Base-by-base conservation (phyloP, 2,113 vertebrate species). In the Indicator indicator region DNA sequence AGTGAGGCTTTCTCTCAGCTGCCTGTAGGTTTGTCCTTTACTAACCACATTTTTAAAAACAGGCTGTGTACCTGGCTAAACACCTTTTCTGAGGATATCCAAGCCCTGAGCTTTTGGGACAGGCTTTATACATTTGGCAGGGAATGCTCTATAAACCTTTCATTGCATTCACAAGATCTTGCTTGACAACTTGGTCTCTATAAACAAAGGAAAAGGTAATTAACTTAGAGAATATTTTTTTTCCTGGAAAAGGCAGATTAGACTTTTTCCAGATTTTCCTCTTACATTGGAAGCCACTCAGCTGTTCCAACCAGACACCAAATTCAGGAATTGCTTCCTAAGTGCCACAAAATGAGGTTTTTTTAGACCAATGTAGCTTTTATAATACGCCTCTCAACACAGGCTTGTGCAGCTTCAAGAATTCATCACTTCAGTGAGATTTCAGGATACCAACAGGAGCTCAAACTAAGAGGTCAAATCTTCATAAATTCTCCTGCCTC, bases 381-480 rank as follows among this genome's bases (percentile, higher is more conserved):
- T 12, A 11, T 30, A 19, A 18, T 54, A 16, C 32, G 77, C 2
- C 5, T 48, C 2, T 58, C 6, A 13, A 26, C n/a, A 13, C 3
- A 50, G 24, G 21, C 16, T 42, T 40, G 20, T 64, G 28, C 46
- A 38, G 6, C 16, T 77, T 58, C 50, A 76, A 36, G 44, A 20
- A 12, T 21, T 8, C 60, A 33, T 24, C 26, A 59, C 4, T 15
- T 16, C 1, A 0, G 38, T 36, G 27, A 54, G 30, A 33, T 60
- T 42, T 36, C 26, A 24, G 28, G 42, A 40, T 62, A 38, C 33
- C 58, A n/a, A 28, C 27, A 76, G 38, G 7, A 73, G 38, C 0
- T 0, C 0, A 1, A 55, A 18, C 20, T 20, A 20, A 72, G 11
- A 55, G 6, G 5, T 14, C 38, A 21, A 72, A 7, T 9, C n/a